A percentile compares a stretch with the other conserved stretches of the same genome.
These are phyloP conservation scores for Telmatherina bonti DNA, from an alignment of 2,797 vertebrate species.

Conservation along the genomic window DNA sequence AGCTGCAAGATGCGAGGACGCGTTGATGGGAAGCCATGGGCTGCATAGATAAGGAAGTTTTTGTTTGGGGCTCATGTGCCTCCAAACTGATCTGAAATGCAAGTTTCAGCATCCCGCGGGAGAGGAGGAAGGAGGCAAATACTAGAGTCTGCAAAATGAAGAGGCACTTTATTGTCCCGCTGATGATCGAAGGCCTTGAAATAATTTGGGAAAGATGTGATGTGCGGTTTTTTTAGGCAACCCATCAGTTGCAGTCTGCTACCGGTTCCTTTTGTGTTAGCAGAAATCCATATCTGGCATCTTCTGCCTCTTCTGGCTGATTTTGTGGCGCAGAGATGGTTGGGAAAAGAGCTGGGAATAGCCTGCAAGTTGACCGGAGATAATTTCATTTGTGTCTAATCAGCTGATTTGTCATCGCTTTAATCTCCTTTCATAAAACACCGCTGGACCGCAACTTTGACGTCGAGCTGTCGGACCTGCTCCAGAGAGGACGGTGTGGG, in stretches of 20 bases:
- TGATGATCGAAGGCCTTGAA: conserved; percentile 5
- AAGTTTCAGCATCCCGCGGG: neutral
- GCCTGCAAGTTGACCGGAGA: conserved; percentile 42
- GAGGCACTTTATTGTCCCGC: conserved; percentile 34
- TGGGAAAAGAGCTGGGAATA: conserved; percentile 20
- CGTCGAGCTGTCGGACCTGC: conserved; percentile 10
- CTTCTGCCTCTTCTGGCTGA: conserved; percentile 33
- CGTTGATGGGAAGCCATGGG: neutral
- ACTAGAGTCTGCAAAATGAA: conserved; percentile 6
- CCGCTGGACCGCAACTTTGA: conserved; percentile 42
- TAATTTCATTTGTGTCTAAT: conserved; percentile 16
- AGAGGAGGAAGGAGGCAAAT: neutral
- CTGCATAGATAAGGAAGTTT: conserved; percentile 25
- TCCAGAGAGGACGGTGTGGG: conserved; percentile 11
- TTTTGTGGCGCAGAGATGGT: conserved; percentile 60
- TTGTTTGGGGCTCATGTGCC: neutral
- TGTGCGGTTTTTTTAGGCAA: conserved; percentile 30
- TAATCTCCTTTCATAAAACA: neutral
- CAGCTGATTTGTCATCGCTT: neutral
- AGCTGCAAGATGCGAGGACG: conserved; percentile 10
- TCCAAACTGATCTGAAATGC: neutral
- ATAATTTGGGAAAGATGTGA: conserved; percentile 24
- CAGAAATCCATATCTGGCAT: conserved; percentile 64
- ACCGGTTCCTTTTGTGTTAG: conserved; percentile 41
- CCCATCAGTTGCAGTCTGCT: conserved; percentile 23